Percentiles rank a stretch among this genome's conserved stretches.
Conservation (phyloP, 64 coral and sea anemone species). For the Acropora yongei region DNA sequence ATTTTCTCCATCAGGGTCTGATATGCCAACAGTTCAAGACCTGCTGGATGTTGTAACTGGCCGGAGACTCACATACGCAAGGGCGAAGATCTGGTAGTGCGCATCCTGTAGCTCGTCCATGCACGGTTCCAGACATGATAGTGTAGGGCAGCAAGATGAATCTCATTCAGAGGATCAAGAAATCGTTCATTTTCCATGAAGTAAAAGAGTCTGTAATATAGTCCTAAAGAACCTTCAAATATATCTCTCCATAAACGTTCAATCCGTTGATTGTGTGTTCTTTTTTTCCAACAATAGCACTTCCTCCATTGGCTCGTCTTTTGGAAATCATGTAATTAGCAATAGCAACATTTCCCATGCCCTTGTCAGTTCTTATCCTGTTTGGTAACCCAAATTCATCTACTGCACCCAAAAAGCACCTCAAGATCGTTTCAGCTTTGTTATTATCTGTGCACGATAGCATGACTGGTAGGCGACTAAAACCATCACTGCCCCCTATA, state of each 20-base stretch:
- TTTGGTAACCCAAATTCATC: slow-evolving; percentile 72
- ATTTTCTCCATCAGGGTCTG: slow-evolving; percentile 22
- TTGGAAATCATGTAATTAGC: slow-evolving; percentile 80
- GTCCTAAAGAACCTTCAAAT: slow-evolving; percentile 50
- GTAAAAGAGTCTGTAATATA: not conserved
- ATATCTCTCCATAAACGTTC: slow-evolving; percentile 67
- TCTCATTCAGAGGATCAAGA: slow-evolving; percentile 63
- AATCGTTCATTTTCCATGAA: slow-evolving; percentile 67
- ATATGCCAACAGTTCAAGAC: slow-evolving; percentile 50
- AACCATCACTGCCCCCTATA: slow-evolving; percentile 80
- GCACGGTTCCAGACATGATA: slow-evolving; percentile 70
- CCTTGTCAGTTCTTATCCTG: slow-evolving; percentile 12
- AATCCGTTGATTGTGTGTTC: slow-evolving; percentile 40
- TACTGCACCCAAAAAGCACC: slow-evolving; percentile 62
- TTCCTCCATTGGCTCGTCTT: slow-evolving; percentile 70
- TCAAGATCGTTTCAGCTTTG: slow-evolving; percentile 64
- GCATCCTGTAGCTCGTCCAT: slow-evolving; percentile 68
- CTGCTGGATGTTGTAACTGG: slow-evolving; percentile 67
- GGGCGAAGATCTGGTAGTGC: slow-evolving; percentile 66
- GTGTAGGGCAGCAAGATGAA: slow-evolving; percentile 72
- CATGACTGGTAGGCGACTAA: slow-evolving; percentile 75
- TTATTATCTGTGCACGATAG: slow-evolving; percentile 66
- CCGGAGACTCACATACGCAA: slow-evolving; percentile 63
- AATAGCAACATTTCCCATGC: slow-evolving; percentile 74
- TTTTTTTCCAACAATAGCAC: slow-evolving; percentile 68